Percentiles rank a stretch among this genome's conserved stretches.
Evolutionary conservation across 2,888 invertebrate species (phyloP).

Genomic region (Tinea semifulvella): DNA sequence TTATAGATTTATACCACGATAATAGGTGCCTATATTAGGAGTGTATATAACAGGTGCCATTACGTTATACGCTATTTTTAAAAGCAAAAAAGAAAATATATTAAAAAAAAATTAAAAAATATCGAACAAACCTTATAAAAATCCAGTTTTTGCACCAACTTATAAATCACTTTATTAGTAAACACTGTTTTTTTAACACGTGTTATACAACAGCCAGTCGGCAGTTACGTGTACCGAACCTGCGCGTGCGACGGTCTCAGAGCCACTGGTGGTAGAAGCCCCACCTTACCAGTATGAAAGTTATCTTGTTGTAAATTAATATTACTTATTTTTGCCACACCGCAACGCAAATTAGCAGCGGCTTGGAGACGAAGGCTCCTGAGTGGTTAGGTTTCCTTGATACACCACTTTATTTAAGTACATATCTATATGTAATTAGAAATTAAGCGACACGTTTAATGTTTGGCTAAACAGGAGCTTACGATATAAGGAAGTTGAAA

Average conservation of each 20-base stretch:
- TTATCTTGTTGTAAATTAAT: slow-evolving; percentile 46
- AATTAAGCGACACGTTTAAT: too few species aligned
- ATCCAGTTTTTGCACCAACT: slow-evolving; percentile 3
- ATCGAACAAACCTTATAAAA: not conserved
- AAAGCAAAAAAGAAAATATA: not conserved
- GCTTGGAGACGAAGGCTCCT: too few species aligned
- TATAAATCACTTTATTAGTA: slow-evolving; percentile 14
- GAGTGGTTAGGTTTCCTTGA: too few species aligned
- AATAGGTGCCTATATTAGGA: too few species aligned
- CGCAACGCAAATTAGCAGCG: too few species aligned
- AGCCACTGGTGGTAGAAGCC: slow-evolving; percentile 35
- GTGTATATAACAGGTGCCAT: not conserved
- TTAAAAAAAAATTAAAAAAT: not conserved
- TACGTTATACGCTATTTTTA: not conserved
- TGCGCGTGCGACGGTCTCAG: slow-evolving; percentile 43
- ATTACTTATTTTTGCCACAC: slow-evolving; percentile 37
- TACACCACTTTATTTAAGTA: too few species aligned
- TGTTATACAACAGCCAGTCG: slow-evolving; percentile 15
- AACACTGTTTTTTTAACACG: slow-evolving; percentile 16
- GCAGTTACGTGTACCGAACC: not conserved
- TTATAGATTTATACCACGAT: too few species aligned
- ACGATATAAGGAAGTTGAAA: too few species aligned
- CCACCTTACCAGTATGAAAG: slow-evolving; percentile 42
- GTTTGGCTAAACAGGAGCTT: too few species aligned
- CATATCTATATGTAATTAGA: too few species aligned